Evolutionary conservation across 2,113 vertebrate species (phyloP).

Genomic region (Actenoides lindsayi): DNA sequence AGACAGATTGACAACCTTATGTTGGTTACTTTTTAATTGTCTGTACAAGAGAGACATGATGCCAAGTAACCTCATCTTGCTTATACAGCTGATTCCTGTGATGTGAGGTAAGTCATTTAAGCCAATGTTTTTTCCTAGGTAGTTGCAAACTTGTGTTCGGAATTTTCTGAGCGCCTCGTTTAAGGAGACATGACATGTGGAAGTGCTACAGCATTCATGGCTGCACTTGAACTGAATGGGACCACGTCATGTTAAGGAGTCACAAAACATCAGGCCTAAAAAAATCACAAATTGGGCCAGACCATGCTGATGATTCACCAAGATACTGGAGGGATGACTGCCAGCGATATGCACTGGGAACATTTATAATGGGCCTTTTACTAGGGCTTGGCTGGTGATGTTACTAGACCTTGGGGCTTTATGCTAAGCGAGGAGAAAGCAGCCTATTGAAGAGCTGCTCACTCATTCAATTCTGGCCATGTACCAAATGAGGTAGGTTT

Average conservation of each 20-base stretch:
- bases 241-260: not conserved
- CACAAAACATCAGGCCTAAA: not conserved
- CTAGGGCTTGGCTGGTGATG: not conserved
- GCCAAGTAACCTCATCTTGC: not conserved
- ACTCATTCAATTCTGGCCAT: not conserved
- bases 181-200: not conserved
- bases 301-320: not conserved
- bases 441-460: not conserved
- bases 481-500: not conserved
- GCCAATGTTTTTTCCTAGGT: not conserved
- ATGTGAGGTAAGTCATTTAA: not conserved
- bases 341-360: not conserved
- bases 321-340: not conserved
- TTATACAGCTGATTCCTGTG: not conserved
- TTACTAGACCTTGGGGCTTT: not conserved
- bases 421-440: not conserved
- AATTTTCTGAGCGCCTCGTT: not conserved
- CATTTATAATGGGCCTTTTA: not conserved
- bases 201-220: not conserved
- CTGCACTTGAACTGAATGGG: not conserved
- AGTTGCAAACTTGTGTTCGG: not conserved
- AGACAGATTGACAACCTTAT: not conserved
- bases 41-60: not conserved
- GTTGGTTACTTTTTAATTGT: not conserved
- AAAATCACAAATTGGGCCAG: not conserved